Evolutionary conservation across 2,113 vertebrate genomes (phyloP), one percentile per base, ranked within the genome.

Genomic region (Heliornis fulica): DNA sequence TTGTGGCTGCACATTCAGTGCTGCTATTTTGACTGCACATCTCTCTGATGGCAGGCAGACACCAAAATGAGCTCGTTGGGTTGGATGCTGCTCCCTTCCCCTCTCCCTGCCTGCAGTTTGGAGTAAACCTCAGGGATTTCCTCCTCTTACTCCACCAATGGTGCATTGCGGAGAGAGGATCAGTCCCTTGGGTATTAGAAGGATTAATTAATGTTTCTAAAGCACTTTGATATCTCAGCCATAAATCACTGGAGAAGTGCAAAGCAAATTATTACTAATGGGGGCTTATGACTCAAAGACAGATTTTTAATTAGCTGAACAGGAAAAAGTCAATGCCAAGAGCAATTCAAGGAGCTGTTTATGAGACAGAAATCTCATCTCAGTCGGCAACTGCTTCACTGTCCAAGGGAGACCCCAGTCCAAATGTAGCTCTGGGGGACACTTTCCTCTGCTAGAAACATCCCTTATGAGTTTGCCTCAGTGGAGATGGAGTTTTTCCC

Each of bases 241-340:
- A 91, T 93, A 95, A 96, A 96, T 96, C 94, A 90, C 96, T 50
- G 93, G 91, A 95, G 95, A 94, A 96, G 93, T 94, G 93, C 95
- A 96, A 93, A 95, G 94, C 94, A 97, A 96, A 97, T 96, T 94
- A 95, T 96, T 96, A 93, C 91, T 95, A 96, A 94, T 93, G 95
- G 91, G 91, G 93, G 91, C 90, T 96, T 96, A 95, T 94, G 95
- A 97, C 90, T 94, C 93, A 93, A 97, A 95, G 95, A 93, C 96
- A 95, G 95, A 95, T 96, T 95, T 91, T 96, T 96, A 96, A 97
- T 96, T 96, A 96, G 95, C 90, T 90, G 91, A 96, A 90, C 77
- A 83, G 90, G 93, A 95, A 96, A 94, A 94, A 96, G 89, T 64
- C 94, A 93, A 87, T 88, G 94, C 95, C 91, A 95, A 95, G 86